These are phyloP conservation scores for Tricholauxania praeusta DNA, from an alignment of 2,888 invertebrate species.

Conservation along the genomic window DNA sequence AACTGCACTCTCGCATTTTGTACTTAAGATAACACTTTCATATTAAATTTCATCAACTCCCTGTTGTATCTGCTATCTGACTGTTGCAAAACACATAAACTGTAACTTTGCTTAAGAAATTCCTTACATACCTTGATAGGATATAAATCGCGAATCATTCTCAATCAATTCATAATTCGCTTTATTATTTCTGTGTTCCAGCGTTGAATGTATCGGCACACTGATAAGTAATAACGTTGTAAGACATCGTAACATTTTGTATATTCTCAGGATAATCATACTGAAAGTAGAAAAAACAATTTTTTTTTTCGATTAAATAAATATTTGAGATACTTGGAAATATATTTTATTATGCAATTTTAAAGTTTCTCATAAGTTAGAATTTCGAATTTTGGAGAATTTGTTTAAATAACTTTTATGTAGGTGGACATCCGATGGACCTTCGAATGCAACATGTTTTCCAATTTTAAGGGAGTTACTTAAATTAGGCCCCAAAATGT, in stretches of 20 bases:
- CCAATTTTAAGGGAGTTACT: too few relatives aligned
- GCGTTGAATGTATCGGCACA: slow-evolving; percentile 27
- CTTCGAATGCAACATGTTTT: too few relatives aligned
- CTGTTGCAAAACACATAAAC: slow-evolving; percentile 3
- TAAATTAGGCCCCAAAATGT: too few relatives aligned
- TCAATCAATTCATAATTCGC: slow-evolving; percentile 59
- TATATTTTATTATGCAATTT: not conserved
- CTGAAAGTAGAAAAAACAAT: slow-evolving; percentile 42
- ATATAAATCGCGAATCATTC: slow-evolving; percentile 67
- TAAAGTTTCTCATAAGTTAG: too few relatives aligned
- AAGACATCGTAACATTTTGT: slow-evolving; percentile 51
- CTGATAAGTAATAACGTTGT: slow-evolving; percentile 46
- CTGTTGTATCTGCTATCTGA: not conserved
- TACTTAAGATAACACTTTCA: not conserved
- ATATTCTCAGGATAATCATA: slow-evolving; percentile 55
- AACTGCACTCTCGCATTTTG: too few relatives aligned
- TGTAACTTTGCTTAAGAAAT: slow-evolving; percentile 8
- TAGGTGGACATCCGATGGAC: too few relatives aligned
- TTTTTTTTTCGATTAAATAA: too few relatives aligned
- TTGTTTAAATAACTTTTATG: too few relatives aligned
- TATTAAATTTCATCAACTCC: too few relatives aligned
- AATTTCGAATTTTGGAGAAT: too few relatives aligned
- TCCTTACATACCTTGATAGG: slow-evolving; percentile 64
- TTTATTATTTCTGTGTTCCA: slow-evolving; percentile 45
- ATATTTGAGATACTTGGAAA: slow-evolving; percentile 34